Evolutionary conservation across 1,140 invertebrate species (phyloP).

Genomic region (Potamilus streckersoni): DNA sequence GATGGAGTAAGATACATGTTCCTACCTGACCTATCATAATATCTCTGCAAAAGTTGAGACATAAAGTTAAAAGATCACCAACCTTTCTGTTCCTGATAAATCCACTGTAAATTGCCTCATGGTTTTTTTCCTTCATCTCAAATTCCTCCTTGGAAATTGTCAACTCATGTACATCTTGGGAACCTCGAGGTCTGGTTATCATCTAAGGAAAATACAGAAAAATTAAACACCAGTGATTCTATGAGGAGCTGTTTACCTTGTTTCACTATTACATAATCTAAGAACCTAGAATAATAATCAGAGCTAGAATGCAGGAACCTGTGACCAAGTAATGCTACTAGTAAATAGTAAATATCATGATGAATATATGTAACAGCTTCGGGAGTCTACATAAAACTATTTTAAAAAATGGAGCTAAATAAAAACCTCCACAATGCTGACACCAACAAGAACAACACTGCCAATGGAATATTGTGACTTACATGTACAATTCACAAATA

Average conservation of each 20-base stretch:
- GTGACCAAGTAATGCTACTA: not conserved
- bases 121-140: constrained; percentile 65
- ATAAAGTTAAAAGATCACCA: not conserved
- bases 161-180: constrained; percentile 66
- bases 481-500: too few relatives aligned
- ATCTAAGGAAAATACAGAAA: constrained; percentile 52
- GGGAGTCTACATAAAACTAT: too few relatives aligned
- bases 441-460: too few relatives aligned
- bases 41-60: too few relatives aligned
- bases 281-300: not conserved
- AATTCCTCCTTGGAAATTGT: constrained; percentile 67
- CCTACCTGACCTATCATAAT: too few relatives aligned
- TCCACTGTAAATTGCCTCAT: constrained; percentile 66
- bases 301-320: not conserved
- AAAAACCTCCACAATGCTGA: too few relatives aligned
- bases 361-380: too few relatives aligned
- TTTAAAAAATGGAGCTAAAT: too few relatives aligned
- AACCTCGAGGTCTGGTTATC: constrained; percentile 62
- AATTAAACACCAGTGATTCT: not conserved
- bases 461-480: too few relatives aligned
- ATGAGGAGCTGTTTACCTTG: not conserved
- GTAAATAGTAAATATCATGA: too few relatives aligned
- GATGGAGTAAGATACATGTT: too few relatives aligned
- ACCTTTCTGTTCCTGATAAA: constrained; percentile 66
- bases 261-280: not conserved